Percentiles rank a stretch among this genome's conserved stretches.
phyloP scores from a whole-genome alignment of 2,888 invertebrate species.

The Mantis religiosa region DNA sequence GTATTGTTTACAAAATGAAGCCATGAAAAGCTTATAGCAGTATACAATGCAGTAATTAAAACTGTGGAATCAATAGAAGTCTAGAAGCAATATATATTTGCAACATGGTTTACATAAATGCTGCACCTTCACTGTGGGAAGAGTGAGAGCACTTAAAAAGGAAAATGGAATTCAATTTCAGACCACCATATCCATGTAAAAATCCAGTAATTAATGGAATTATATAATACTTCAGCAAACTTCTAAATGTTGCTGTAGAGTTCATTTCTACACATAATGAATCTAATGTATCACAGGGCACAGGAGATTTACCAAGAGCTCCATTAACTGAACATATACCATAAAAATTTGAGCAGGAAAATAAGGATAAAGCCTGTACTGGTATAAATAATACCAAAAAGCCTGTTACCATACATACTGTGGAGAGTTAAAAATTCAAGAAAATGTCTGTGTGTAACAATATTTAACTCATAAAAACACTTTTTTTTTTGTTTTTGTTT shows the following conservation, averaged over 20 bases:
- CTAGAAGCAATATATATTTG: constrained; percentile 2
- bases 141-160: not conserved
- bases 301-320: constrained; percentile 4
- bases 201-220: not conserved
- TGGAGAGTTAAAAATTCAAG: not conserved
- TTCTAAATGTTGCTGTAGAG: not conserved
- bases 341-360: not conserved
- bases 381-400: not conserved
- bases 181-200: not conserved
- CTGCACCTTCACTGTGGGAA: not conserved
- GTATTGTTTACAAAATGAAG: constrained; percentile 19
- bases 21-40: not conserved
- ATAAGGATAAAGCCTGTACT: not conserved
- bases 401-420: not conserved
- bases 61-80: not conserved
- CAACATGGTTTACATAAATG: not conserved
- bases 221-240: not conserved
- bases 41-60: constrained; percentile 13
- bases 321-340: not conserved
- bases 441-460: not conserved
- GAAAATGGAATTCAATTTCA: not conserved
- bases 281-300: constrained; percentile 12
- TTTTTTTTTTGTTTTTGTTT: not conserved
- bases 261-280: not conserved
- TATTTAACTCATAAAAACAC: not conserved